Evolutionary conservation across 2,797 vertebrate genomes (phyloP).

Genomic region (Botia kubotai): DNA sequence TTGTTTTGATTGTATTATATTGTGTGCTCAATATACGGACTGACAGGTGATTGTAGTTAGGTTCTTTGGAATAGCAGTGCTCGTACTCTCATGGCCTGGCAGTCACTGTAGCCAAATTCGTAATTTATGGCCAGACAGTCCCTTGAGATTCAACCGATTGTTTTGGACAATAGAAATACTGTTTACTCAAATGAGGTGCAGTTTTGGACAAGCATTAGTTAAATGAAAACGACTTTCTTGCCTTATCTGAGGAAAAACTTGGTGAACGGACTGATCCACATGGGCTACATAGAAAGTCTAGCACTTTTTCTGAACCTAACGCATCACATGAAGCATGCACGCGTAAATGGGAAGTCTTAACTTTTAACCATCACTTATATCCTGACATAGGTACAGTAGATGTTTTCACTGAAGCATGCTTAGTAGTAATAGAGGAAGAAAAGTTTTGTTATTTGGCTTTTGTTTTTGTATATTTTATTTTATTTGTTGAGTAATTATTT

Average conservation of each 20-base stretch:
- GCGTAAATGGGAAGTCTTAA: no score
- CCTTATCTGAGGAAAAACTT: not conserved
- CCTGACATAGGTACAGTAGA: no score
- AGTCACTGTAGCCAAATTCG: conserved; percentile 23
- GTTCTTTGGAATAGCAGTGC: not conserved
- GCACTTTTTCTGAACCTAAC: no score
- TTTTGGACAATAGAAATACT: conserved; percentile 33
- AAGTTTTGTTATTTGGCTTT: no score
- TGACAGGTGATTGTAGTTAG: not conserved
- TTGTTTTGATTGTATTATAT: not conserved
- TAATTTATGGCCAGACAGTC: conserved; percentile 24
- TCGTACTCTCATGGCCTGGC: not conserved
- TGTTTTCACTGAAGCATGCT: not conserved
- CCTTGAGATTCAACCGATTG: conserved; percentile 11
- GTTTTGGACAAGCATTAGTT: not conserved
- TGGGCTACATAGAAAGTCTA: not conserved
- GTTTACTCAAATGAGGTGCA: conserved; percentile 12
- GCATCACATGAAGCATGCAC: no score
- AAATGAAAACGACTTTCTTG: not conserved
- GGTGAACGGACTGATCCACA: not conserved
- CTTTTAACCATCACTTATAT: no score
- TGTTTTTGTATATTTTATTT: no score
- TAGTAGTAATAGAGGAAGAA: not conserved
- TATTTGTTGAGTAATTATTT: not conserved
- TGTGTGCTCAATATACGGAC: not conserved